phyloP scores from a whole-genome alignment of 2,113 vertebrate genomes.

The Oreochromis spilurus region DNA sequence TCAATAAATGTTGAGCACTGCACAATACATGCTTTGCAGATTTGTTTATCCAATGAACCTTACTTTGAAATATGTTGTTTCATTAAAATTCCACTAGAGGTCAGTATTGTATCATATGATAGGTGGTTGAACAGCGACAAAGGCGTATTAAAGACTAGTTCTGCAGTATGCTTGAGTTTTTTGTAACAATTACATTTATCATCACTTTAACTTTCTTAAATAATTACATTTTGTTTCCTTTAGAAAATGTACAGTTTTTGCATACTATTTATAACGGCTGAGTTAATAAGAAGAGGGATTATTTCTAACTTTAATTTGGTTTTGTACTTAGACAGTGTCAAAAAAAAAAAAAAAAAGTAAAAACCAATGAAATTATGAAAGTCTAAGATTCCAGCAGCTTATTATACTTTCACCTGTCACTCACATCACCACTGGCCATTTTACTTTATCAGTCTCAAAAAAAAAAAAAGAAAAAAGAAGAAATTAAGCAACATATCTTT shows the following conservation, averaged over 20 bases:
- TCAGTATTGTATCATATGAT: constrained; percentile 38
- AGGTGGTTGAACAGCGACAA: neutral
- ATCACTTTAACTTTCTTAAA: neutral
- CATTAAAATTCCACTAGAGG: constrained; percentile 30
- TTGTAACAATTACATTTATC: neutral
- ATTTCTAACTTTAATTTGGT: neutral
- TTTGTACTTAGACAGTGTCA: neutral
- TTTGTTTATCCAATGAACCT: neutral
- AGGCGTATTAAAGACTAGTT: neutral
- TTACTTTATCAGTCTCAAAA: neutral
- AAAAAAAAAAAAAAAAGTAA: neutral
- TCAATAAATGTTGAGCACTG: neutral
- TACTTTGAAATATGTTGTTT: neutral
- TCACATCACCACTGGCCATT: neutral
- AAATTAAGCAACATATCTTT: neutral
- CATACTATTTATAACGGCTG: neutral
- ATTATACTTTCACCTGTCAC: neutral
- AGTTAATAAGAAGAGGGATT: neutral
- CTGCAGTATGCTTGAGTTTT: neutral
- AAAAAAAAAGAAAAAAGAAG: rapidly evolving
- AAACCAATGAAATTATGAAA: neutral
- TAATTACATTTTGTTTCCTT: neutral
- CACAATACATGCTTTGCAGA: neutral
- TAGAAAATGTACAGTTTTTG: neutral
- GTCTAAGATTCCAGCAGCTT: neutral